Evolutionary conservation across 2,797 vertebrate genomes (phyloP).

Genomic region (Acanthis flammea): DNA sequence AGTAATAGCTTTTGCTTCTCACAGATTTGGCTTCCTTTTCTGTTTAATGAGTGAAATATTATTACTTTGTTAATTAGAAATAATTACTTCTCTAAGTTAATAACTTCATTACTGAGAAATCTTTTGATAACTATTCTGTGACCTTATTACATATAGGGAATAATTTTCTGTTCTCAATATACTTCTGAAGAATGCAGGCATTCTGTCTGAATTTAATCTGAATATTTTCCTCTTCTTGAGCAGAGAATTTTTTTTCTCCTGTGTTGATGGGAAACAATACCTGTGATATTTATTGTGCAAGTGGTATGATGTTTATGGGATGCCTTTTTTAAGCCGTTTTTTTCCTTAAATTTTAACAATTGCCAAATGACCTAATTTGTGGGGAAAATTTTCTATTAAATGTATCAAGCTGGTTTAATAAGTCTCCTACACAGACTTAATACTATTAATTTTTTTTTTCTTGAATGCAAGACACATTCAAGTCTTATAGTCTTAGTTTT

Average conservation of each 20-base stretch:
- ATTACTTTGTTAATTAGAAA: constrained; percentile 25
- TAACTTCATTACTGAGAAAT: constrained; percentile 10
- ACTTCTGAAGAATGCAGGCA: constrained; percentile 3
- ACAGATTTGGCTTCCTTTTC: background rate
- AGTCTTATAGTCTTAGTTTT: background rate
- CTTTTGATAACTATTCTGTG: constrained; percentile 40
- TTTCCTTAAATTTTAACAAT: background rate
- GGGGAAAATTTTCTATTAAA: constrained; percentile 4
- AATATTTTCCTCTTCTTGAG: background rate
- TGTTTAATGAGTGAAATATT: constrained; percentile 14
- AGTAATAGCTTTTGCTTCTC: background rate
- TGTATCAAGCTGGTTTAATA: constrained; percentile 31
- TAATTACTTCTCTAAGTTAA: background rate
- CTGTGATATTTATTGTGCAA: background rate
- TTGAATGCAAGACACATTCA: background rate
- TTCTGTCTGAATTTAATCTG: background rate
- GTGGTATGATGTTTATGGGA: background rate
- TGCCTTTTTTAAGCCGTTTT: background rate
- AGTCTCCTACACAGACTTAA: background rate
- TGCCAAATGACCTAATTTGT: constrained; percentile 20
- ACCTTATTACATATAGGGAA: background rate
- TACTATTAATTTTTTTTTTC: background rate
- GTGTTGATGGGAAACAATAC: background rate
- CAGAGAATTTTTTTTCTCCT: background rate
- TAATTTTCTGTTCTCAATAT: background rate